phyloP scores from a whole-genome alignment of 2,888 invertebrate genomes.

The Sthenelais limicola region DNA sequence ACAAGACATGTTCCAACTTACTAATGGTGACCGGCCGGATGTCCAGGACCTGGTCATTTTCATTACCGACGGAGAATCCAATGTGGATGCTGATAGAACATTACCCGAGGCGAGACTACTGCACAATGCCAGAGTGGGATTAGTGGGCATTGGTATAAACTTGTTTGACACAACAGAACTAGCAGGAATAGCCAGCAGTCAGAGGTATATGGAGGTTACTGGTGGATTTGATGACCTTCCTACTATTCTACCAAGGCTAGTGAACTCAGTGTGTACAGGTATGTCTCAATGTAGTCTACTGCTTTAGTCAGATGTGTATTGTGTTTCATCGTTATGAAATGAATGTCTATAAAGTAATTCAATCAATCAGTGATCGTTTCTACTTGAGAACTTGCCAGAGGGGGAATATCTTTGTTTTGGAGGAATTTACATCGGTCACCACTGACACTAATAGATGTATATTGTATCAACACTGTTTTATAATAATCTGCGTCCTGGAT shows the following conservation, averaged over 20 bases:
- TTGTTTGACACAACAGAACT: conserved; percentile 56
- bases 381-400: too few relatives aligned
- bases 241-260: not conserved
- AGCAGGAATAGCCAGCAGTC: conserved; percentile 58
- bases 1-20: conserved; percentile 40
- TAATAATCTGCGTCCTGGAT: too few relatives aligned
- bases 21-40: conserved; percentile 46
- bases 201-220: conserved; percentile 21
- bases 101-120: conserved; percentile 48
- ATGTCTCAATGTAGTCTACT: not conserved
- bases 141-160: conserved; percentile 39
- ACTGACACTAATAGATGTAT: too few relatives aligned
- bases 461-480: too few relatives aligned
- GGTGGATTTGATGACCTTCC: conserved; percentile 10
- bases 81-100: conserved; percentile 44
- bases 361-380: too few relatives aligned
- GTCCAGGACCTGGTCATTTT: conserved; percentile 47
- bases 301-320: too few relatives aligned
- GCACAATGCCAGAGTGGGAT: conserved; percentile 45
- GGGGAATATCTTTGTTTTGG: too few relatives aligned
- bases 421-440: too few relatives aligned
- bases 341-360: too few relatives aligned
- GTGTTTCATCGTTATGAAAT: too few relatives aligned
- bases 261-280: conserved; percentile 32
- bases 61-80: conserved; percentile 50